Conservation (phyloP, 1,140 invertebrate genomes). For the Notospermus geniculatus region DNA sequence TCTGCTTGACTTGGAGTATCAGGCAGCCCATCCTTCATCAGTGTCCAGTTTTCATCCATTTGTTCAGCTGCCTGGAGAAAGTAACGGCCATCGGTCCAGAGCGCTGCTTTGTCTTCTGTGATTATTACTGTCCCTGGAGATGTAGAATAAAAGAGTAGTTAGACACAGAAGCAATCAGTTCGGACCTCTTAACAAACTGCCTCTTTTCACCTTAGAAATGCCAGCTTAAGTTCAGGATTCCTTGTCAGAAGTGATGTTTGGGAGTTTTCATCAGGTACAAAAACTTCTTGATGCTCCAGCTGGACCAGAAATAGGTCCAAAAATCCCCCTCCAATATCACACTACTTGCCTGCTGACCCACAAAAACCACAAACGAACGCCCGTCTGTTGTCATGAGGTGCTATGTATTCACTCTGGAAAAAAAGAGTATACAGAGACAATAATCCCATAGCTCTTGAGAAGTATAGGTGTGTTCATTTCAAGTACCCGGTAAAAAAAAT, state of each 20-base stretch:
- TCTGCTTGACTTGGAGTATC: constrained; percentile 69
- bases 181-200: not conserved
- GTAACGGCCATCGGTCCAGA: constrained; percentile 97
- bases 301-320: no score
- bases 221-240: not conserved
- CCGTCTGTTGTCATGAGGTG: constrained; percentile 75
- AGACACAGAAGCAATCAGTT: not conserved
- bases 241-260: no score
- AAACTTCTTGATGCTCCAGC: not conserved
- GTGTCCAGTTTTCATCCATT: constrained; percentile 55
- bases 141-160: not conserved
- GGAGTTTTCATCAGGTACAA: no score
- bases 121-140: constrained; percentile 75
- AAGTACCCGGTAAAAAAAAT: no score
- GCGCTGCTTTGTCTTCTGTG: constrained; percentile 71
- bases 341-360: constrained; percentile 70
- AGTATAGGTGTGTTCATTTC: not conserved
- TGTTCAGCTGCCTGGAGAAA: constrained; percentile 69
- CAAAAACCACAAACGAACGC: constrained; percentile 85
- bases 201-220: not conserved
- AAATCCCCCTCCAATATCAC: no score
- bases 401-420: constrained; percentile 83
- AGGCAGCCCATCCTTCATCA: constrained; percentile 73
- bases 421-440: constrained; percentile 8
- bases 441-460: not conserved